Conservation (phyloP, 2,888 invertebrate species). For the Ypsolopha scabrella region DNA sequence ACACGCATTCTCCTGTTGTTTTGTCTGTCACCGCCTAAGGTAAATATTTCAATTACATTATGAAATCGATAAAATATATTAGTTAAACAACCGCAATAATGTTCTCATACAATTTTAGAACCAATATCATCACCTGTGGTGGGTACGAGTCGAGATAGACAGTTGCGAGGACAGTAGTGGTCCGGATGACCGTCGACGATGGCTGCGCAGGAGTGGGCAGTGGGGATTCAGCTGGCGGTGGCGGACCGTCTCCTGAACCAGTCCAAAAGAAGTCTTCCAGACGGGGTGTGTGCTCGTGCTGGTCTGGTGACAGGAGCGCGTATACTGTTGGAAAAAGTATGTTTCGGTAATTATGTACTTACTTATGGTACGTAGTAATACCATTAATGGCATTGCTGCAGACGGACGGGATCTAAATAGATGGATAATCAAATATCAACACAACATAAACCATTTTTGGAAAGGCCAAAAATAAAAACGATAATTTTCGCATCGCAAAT, state of each 20-base stretch:
- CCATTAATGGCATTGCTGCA: too few relatives aligned
- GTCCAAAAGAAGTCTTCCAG: constrained; percentile 93
- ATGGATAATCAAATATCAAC: too few relatives aligned
- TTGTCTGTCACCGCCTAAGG: constrained; percentile 57
- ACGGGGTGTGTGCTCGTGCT: constrained; percentile 60
- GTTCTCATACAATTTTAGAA: too few relatives aligned
- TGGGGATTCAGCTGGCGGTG: constrained; percentile 67
- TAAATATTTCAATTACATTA: neutral
- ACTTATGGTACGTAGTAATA: too few relatives aligned
- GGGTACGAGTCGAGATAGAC: constrained; percentile 73
- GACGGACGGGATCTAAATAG: too few relatives aligned
- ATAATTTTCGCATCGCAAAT: too few relatives aligned
- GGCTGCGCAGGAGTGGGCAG: constrained; percentile 40
- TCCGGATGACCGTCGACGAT: constrained; percentile 67
- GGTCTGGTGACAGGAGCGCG: constrained; percentile 49
- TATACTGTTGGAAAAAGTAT: constrained; percentile 28
- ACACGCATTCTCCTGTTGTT: constrained; percentile 61
- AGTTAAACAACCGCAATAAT: too few relatives aligned
- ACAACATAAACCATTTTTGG: too few relatives aligned
- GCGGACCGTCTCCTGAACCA: constrained; percentile 85
- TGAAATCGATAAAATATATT: neutral
- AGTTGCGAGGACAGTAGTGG: constrained; percentile 78
- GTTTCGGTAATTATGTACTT: too few relatives aligned
- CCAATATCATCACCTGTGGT: constrained; percentile 32
- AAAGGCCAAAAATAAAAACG: too few relatives aligned